Base-by-base conservation (phyloP, 2,888 invertebrate species). In the Zaprionus obscuricornis region DNA sequence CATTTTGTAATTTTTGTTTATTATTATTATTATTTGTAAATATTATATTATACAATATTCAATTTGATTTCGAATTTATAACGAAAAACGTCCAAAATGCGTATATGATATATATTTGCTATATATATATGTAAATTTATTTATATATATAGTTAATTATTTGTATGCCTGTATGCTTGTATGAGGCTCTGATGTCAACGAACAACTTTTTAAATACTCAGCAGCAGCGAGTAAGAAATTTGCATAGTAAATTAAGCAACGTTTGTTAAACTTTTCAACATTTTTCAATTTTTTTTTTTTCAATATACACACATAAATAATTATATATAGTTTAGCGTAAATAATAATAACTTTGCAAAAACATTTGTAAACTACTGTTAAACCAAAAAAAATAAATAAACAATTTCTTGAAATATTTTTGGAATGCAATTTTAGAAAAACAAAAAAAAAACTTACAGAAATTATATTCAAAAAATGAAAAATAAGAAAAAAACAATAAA, bases 1-100 rank as follows among this genome's bases (percentile, higher is more conserved):
- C 27, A 10, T 7, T 27, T 51, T 3, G 13, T 10, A 16, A n/a
- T 60, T 58, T 29, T 58, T 34, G 29, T 16, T 34, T 64, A 58
- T 17, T 36, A 59, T n/a, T 57, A 57, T 74, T 77, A 69, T 75
- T 56, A 64, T 69, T 72, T 81, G 72, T 74, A 71, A 64, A 76
- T 68, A 59, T 73, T 71, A n/a, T n/a, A n/a, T n/a, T n/a, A n/a
- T n/a, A n/a, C n/a, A n/a, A n/a, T n/a, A n/a, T n/a, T n/a, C n/a
- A n/a, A n/a, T n/a, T n/a, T n/a, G 14, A 36, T 54, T 73, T 65
- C 42, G 58, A 78, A 67, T 67, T 65, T 70, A 43, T 52, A 60
- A 29, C 62, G 51, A 66, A 29, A 70, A 56, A 70, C 83, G 83
- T 82, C 83, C 77, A 45, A n/a, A 63, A 62, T 56, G 56, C 60